Evolutionary conservation across 2,113 vertebrate species (phyloP), one percentile per base, ranked within the genome.

Genomic region (Lophius piscatorius): DNA sequence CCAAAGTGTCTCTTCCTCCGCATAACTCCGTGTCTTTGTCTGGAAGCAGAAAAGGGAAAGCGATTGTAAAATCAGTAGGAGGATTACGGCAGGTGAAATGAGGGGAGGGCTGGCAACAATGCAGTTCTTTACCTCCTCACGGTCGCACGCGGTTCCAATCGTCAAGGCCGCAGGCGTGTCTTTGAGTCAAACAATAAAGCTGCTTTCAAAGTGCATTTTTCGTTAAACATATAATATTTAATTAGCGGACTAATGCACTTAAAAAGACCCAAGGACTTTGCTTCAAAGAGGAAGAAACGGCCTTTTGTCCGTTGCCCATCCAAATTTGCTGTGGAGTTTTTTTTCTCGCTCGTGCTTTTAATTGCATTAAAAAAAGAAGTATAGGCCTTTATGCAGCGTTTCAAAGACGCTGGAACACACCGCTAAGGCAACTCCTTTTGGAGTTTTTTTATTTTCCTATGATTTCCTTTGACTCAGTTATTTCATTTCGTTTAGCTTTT

Each of bases 231-330:
- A 85, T 83, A 63, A 89, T 84, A 87, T 89, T 90, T 88, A 88
- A 90, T 90, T 89, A 84, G 85, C 59, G 5, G 83, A 74, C 86
- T 85, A 83, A 84, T 82, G 68, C 78, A 73, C 77, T 85, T 76
- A 75, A 80, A 84, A 86, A 76, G 79, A 80, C 73, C 81, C 86
- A 90, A 90, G 89, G 89, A 85, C 87, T 86, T 70, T 72, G 31
- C 77, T 39, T 81, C 49, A 84, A 81, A 84, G 60, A 59, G 54
- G 38, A 69, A 83, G 84, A 77, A 87, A 60, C 71, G 74, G 63
- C 74, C 84, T 87, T 90, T 87, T 88, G 88, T 87, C 82, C 78
- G 67, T 77, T 70, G 65, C 76, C 81, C 70, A 74, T 87, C 63
- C 68, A 78, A 81, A 82, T 74, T 44, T 68, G 50, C 65, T 75